These are phyloP conservation scores for Diploptera punctata DNA, from an alignment of 2,888 invertebrate genomes.

Conservation along the genomic window DNA sequence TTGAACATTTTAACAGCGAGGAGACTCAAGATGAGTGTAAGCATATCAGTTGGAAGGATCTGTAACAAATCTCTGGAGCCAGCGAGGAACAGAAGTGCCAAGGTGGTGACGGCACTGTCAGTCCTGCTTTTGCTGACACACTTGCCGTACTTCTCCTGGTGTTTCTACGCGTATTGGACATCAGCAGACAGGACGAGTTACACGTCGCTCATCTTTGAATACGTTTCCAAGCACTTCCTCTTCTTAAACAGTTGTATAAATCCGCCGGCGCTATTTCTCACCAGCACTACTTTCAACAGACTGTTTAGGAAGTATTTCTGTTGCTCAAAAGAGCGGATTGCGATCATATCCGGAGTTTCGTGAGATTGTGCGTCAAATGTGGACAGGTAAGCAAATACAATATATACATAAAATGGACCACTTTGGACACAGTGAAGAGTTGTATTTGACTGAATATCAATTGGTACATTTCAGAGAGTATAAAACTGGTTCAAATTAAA, in stretches of 20 bases:
- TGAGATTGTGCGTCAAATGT: too few relatives aligned
- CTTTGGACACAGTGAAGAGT: too few relatives aligned
- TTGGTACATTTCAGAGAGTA: too few relatives aligned
- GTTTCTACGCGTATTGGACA: neutral
- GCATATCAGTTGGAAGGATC: too few relatives aligned
- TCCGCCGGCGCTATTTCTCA: neutral
- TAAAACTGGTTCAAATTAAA: too few relatives aligned
- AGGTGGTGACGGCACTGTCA: neutral
- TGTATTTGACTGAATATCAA: too few relatives aligned
- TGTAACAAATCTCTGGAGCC: neutral
- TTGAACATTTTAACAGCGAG: neutral
- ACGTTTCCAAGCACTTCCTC: neutral
- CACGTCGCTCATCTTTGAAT: neutral
- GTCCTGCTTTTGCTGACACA: neutral
- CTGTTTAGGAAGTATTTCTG: neutral
- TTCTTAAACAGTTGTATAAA: neutral
- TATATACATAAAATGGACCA: too few relatives aligned
- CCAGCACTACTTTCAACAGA: neutral
- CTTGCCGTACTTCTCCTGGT: neutral
- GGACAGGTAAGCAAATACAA: too few relatives aligned
- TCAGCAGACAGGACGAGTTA: neutral
- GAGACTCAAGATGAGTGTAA: neutral
- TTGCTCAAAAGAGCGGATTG: too few relatives aligned
- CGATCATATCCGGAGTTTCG: too few relatives aligned
- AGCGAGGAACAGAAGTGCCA: neutral